Percentiles rank a stretch among this genome's conserved stretches.
phyloP scores from a whole-genome alignment of 1,140 invertebrate genomes.

The Lucilia sericata region DNA sequence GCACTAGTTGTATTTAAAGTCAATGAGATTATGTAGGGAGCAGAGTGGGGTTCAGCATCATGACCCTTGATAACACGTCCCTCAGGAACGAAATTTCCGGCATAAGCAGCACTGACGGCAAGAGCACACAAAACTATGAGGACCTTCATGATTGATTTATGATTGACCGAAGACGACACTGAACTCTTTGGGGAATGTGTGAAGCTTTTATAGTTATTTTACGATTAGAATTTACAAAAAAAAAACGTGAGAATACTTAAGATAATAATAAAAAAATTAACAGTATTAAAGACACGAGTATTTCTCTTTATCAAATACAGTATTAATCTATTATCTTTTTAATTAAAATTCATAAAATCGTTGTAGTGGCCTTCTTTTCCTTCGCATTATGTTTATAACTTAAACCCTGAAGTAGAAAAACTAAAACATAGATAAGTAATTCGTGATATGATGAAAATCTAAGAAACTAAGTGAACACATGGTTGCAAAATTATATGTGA shows the following conservation, averaged over 20 bases:
- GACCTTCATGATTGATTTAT: neutral
- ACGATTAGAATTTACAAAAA: neutral
- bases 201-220: neutral
- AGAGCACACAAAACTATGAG: neutral
- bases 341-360: no score
- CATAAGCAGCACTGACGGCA: neutral
- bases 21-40: conserved; percentile 51
- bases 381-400: no score
- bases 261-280: neutral
- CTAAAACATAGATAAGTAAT: no score
- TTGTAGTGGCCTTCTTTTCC: no score
- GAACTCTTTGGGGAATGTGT: neutral
- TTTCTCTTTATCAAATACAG: no score
- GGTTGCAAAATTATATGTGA: no score
- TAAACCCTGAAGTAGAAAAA: no score
- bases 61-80: conserved; percentile 65
- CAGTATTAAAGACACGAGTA: no score
- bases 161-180: neutral
- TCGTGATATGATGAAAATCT: no score
- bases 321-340: no score
- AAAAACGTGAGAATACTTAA: neutral
- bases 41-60: conserved; percentile 53
- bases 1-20: neutral
- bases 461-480: no score
- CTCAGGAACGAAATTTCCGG: conserved; percentile 46